These are phyloP conservation scores for Poeciliopsis turneri DNA, from an alignment of 2,797 vertebrate genomes.

Conservation along the genomic window DNA sequence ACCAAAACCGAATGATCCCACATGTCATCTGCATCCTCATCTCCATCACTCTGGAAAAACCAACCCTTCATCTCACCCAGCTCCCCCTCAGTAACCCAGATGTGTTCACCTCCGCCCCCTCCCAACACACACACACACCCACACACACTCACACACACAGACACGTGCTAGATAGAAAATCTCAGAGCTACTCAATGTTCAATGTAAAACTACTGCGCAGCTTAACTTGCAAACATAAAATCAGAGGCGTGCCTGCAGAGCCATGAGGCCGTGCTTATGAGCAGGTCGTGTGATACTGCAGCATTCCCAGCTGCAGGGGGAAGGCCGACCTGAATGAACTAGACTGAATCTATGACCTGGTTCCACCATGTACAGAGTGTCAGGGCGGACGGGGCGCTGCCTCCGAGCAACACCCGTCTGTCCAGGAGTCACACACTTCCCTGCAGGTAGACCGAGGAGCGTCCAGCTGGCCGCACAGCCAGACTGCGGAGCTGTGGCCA, in stretches of 20 bases:
- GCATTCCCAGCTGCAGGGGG: constrained; percentile 38
- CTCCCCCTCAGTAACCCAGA: background rate
- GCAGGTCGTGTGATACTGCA: constrained; percentile 53
- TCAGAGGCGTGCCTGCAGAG: constrained; percentile 61
- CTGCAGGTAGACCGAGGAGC: constrained; percentile 21
- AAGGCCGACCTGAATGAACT: constrained; percentile 74
- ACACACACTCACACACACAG: constrained; percentile 51
- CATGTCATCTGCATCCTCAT: constrained; percentile 49
- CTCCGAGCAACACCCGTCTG: constrained; percentile 19
- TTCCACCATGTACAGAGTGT: constrained; percentile 48
- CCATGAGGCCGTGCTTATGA: constrained; percentile 48
- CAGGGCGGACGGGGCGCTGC: constrained; percentile 33
- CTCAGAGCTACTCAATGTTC: constrained; percentile 77
- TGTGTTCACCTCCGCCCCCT: background rate
- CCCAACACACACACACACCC: constrained; percentile 13
- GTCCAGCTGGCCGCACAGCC: background rate
- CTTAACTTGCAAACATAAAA: constrained; percentile 73
- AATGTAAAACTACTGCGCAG: constrained; percentile 79
- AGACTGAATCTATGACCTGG: constrained; percentile 82
- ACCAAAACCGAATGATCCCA: constrained; percentile 81
- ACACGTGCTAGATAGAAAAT: constrained; percentile 79
- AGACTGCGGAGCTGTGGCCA: constrained; percentile 41
- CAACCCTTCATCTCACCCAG: constrained; percentile 7
- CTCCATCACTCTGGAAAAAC: constrained; percentile 42
- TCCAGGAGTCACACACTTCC: constrained; percentile 46